Percentiles rank a stretch among this genome's conserved stretches.
phyloP scores from a whole-genome alignment of 2,888 invertebrate genomes.

The Clepsis dumicolana region DNA sequence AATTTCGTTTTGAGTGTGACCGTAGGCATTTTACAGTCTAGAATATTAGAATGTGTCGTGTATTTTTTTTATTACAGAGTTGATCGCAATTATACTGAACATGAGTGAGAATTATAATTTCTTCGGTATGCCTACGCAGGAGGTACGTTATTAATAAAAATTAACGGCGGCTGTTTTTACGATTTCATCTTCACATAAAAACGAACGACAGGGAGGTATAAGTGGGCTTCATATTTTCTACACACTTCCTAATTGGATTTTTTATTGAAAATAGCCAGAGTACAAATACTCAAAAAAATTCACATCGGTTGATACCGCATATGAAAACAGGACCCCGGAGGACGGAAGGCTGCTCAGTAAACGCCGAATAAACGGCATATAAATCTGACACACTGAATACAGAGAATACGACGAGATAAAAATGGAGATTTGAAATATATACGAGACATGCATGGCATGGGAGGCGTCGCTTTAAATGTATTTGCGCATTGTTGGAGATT shows the following conservation, averaged over 20 bases:
- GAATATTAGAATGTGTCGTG: neutral
- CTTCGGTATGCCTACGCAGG: too few species aligned
- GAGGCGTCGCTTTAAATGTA: constrained; percentile 76
- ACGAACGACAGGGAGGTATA: too few species aligned
- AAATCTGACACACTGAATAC: constrained; percentile 64
- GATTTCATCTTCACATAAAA: too few species aligned
- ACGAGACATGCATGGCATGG: constrained; percentile 70
- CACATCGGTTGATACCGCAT: neutral
- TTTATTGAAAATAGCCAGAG: neutral
- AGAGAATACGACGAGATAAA: constrained; percentile 60
- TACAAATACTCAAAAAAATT: neutral
- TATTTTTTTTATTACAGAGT: neutral
- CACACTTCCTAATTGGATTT: neutral
- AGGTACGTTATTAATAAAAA: too few species aligned
- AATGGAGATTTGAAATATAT: constrained; percentile 72
- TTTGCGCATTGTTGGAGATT: constrained; percentile 78
- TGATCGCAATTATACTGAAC: neutral
- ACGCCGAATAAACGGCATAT: constrained; percentile 55
- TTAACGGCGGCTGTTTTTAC: too few species aligned
- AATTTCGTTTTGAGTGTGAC: constrained; percentile 57
- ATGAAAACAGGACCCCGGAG: constrained; percentile 20
- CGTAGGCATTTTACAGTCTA: neutral
- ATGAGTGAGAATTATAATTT: neutral
- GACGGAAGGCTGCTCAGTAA: constrained; percentile 38
- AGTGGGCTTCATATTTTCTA: too few species aligned